Evolutionary conservation across 92 coral and sea anemone species (phyloP), one percentile per base, ranked within the genome.

Genomic region (Heliopora coerulea): DNA sequence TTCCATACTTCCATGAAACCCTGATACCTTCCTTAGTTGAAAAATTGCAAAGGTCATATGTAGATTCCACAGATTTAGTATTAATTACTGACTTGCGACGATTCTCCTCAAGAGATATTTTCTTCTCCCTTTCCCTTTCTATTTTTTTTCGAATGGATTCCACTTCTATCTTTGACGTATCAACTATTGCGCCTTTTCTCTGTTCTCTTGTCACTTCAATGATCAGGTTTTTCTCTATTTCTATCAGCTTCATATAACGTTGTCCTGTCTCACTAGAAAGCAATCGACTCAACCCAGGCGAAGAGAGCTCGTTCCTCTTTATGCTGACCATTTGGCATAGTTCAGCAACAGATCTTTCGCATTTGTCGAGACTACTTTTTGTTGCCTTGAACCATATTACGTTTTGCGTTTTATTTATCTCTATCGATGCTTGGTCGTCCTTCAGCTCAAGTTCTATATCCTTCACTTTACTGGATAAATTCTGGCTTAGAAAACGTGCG

Each of bases 251-350:
- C 27, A 72, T 72, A 61, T 88, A 79, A 3, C 73, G 62, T 23
- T 69, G 85, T 15, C 86, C 97, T 59, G 58, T 75, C 37, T 84
- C 90, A 61, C 80, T 67, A 6, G 74, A 42, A 69, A 85, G 80
- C 29, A 34, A 82, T 20, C 81, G 84, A n/a, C 40, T 62, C 3
- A 91, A 56, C 15, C 97, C 97, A 17, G 93, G 88, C 70, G 86
- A 92, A 11, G 79, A 59, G 15, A 72, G 73, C 21, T 78, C 76
- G 20, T 69, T 18, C 10, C 48, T 59, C 1, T 56, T 79, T 23
- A 25, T 62, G 19, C 21, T 74, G 13, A 86, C 63, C 13, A 80
- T 42, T 14, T 57, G 56, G 17, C 49, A 37, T 19, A 86, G 77
- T 56, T 56, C 33, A 9, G 1, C 11, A 23, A 56, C 13, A 56